Evolutionary conservation across 2,888 invertebrate genomes (phyloP), one percentile per base, ranked within the genome.

Genomic region (Cybosia mesomella): DNA sequence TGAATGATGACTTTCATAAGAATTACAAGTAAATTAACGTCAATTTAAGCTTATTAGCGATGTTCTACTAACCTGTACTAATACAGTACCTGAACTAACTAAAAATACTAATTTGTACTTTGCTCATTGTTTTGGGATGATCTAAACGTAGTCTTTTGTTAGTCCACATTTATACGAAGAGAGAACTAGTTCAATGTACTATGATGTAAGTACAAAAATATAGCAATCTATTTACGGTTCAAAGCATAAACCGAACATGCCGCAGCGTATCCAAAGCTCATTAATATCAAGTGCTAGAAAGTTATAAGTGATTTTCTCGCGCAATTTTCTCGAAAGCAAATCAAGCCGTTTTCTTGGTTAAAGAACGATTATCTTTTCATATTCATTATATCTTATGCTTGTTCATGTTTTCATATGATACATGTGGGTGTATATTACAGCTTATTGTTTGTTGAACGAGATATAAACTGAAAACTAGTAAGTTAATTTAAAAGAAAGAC

Each of bases 271-370:
- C 74, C 58, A 71, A 75, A 75, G 65, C 76, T 78, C 72, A 82
- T 85, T 84, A 70, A 81, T 77, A 81, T 77, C 79, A 85, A 85
- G 81, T 71, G 73, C 75, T 83, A 78, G 88, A 87, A 87, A 88
- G 87, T 87, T 66, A 85, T 84, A 79, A 83, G 83, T 79, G 62
- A 76, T 82, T 84, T 79, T 72, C 75, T 73, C 67, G 74, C 36
- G 75, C 74, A 75, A 82, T 83, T 83, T 86, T 83, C 83, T 83
- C 65, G 74, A 79, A 82, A 80, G 74, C 61, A 55, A 57, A 72
- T 74, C 43, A 62, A 67, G 57, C 11, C 28, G 63, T 66, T 62
- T 65, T 59, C 64, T 71, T 68, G 28, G 54, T 69, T 63, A 15
- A 21, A 65, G 36, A 58, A 58, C 24, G 70, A 73, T 72, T 68